Conservation (phyloP, 2,888 invertebrate genomes). For the Drosophila melanocephala region DNA sequence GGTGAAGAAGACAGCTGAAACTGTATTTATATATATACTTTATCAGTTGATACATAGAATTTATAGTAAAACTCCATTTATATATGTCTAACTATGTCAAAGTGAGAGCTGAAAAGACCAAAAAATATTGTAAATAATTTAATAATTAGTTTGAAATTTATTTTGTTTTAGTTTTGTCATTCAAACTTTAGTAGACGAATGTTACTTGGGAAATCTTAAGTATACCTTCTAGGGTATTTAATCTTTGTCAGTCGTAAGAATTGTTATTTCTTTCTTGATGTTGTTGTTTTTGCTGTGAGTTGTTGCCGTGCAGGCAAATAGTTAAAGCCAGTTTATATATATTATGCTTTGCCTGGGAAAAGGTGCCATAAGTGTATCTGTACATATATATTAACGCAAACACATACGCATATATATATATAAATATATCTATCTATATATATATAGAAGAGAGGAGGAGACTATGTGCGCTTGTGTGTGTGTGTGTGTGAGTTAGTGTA, state of each 20-base stretch:
- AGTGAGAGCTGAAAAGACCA: not conserved
- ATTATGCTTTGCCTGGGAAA: conserved; percentile 77
- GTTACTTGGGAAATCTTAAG: not conserved
- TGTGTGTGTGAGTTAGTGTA: conserved; percentile 17
- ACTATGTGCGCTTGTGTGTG: not conserved
- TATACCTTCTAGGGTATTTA: conserved; percentile 25
- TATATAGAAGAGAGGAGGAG: not conserved
- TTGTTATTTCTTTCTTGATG: conserved; percentile 15
- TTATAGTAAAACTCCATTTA: not conserved
- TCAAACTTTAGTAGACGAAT: not conserved
- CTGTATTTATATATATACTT: not conserved
- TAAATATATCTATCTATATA: not conserved
- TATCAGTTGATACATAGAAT: not conserved
- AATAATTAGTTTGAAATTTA: not conserved
- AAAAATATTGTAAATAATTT: not conserved
- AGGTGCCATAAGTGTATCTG: conserved; percentile 75
- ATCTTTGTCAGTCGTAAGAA: not conserved
- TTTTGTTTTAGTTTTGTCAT: not conserved
- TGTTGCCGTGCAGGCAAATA: conserved; percentile 52
- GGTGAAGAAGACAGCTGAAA: not conserved
- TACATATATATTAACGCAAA: not conserved
- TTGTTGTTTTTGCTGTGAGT: conserved; percentile 19
- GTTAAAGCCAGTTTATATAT: conserved; percentile 80
- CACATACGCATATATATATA: not conserved
- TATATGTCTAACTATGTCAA: not conserved